phyloP scores from a whole-genome alignment of 1,140 invertebrate genomes.

The Armadillidium nasatum region DNA sequence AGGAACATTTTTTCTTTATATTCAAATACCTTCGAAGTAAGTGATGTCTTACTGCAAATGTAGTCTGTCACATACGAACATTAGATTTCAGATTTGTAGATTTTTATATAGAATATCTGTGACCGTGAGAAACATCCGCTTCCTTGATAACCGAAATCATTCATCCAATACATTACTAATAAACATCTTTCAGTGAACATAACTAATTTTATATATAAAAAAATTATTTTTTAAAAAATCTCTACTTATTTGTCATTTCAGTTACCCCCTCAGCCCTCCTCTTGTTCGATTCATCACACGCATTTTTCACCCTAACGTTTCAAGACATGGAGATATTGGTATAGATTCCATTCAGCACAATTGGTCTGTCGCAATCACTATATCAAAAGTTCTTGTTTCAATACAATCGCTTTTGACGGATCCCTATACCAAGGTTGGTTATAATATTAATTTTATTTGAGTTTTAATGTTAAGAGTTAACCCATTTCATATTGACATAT shows the following conservation, averaged over 20 bases:
- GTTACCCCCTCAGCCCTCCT: constrained; percentile 87
- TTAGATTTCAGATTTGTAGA: too few relatives aligned
- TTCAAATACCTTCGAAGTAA: constrained; percentile 61
- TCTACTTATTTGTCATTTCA: constrained; percentile 50
- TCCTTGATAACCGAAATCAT: not conserved
- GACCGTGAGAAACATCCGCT: not conserved
- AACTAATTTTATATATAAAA: not conserved
- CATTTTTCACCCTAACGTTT: constrained; percentile 92
- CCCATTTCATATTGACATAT: constrained; percentile 27
- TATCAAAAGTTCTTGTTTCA: constrained; percentile 82
- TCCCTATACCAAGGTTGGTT: constrained; percentile 61
- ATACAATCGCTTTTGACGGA: constrained; percentile 89
- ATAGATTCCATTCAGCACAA: constrained; percentile 93
- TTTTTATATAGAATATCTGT: not conserved
- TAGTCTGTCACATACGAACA: too few relatives aligned
- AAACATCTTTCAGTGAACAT: not conserved
- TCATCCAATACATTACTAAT: not conserved
- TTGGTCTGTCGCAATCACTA: constrained; percentile 87
- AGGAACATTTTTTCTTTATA: constrained; percentile 87
- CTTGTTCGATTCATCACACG: constrained; percentile 81
- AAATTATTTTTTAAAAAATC: constrained; percentile 16
- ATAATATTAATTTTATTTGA: not conserved
- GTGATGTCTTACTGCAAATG: not conserved
- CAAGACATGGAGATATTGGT: constrained; percentile 90
- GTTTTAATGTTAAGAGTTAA: not conserved